These are phyloP conservation scores for Drosophila jambulina DNA, from an alignment of 1,140 invertebrate species.

Conservation along the genomic window DNA sequence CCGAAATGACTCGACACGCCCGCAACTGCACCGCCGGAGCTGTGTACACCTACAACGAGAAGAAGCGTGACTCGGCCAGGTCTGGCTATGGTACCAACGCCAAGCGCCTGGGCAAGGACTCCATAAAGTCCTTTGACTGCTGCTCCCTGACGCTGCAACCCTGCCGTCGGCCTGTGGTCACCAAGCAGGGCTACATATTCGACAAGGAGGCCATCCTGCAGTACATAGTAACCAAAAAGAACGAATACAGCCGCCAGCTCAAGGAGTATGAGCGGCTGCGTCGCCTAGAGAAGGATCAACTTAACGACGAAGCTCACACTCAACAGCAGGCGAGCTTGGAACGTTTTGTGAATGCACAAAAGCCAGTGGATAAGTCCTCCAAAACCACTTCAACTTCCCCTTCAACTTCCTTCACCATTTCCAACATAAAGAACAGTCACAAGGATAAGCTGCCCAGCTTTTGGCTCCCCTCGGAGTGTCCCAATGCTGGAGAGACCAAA, in stretches of 20 bases:
- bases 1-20: constrained; percentile 95
- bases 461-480: constrained; percentile 98
- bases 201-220: constrained; percentile 99
- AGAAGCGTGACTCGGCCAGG: constrained; percentile 97
- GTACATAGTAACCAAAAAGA: constrained; percentile 98
- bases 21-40: constrained; percentile 99
- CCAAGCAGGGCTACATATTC: constrained; percentile 96
- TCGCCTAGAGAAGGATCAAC: constrained; percentile 89
- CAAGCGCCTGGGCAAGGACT: constrained; percentile 94
- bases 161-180: constrained; percentile 82
- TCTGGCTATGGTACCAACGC: constrained; percentile 95
- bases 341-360: constrained; percentile 90
- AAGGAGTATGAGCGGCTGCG: constrained; percentile 97
- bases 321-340: constrained; percentile 89
- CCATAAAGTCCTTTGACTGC: constrained; percentile 99
- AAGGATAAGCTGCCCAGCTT: constrained; percentile 95
- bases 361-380: constrained; percentile 55
- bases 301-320: constrained; percentile 78
- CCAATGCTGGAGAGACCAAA: constrained; percentile 90
- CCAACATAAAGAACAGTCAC: constrained; percentile 90
- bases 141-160: constrained; percentile 98
- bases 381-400: constrained; percentile 28
- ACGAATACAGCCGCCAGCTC: constrained; percentile 94
- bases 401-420: constrained; percentile 88
- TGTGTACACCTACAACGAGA: constrained; percentile 99